Conservation (phyloP, 2,113 vertebrate species). For the Petrocephalus zakoni region DNA sequence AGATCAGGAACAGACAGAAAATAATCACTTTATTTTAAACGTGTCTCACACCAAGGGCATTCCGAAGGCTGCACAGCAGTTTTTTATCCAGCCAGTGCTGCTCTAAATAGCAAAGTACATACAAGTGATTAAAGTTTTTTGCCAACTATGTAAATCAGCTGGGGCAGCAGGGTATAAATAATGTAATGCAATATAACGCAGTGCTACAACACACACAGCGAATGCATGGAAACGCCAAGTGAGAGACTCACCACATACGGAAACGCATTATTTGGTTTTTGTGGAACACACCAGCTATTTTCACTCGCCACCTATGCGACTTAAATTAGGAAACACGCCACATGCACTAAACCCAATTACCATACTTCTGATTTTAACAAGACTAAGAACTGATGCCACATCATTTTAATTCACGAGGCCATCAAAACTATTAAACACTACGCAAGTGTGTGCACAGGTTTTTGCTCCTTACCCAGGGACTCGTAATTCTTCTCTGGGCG, state of each 20-base stretch:
- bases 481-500: conserved; percentile 84
- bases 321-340: not conserved
- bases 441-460: too few species aligned
- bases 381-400: not conserved
- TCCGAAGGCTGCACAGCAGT: not conserved
- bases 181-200: not conserved
- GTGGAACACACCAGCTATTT: not conserved
- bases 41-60: not conserved
- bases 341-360: not conserved
- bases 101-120: not conserved
- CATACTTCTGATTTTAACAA: not conserved
- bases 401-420: too few species aligned
- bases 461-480: conserved; percentile 72
- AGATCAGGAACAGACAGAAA: not conserved
- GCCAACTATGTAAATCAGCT: not conserved
- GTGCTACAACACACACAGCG: not conserved
- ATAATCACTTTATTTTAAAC: not conserved
- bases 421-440: not conserved
- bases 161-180: not conserved
- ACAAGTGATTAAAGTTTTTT: not conserved
- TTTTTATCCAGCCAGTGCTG: not conserved
- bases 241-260: not conserved
- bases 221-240: not conserved
- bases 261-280: not conserved
- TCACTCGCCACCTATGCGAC: not conserved